These are phyloP conservation scores for Ailurus styani DNA, from an alignment of 2,113 vertebrate genomes.

Conservation along the genomic window DNA sequence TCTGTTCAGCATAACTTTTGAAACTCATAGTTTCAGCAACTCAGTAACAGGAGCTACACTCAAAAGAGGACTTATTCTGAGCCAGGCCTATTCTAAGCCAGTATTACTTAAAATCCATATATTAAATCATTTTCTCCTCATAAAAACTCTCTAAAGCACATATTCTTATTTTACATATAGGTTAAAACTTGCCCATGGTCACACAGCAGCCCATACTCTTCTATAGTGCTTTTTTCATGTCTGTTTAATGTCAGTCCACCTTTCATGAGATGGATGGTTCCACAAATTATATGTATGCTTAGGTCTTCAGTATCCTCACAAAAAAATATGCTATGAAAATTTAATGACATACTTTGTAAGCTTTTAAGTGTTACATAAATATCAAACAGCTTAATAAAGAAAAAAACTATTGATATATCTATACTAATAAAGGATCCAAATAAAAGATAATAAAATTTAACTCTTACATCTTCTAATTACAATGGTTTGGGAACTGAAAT, in stretches of 20 bases:
- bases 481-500: not conserved
- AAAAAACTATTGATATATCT: not conserved
- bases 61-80: not conserved
- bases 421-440: not conserved
- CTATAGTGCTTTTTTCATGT: not conserved
- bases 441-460: constrained; percentile 22
- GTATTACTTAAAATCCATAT: not conserved
- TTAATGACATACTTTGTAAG: not conserved
- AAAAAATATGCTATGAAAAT: not conserved
- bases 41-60: not conserved
- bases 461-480: not conserved
- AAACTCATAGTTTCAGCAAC: not conserved
- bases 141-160: not conserved
- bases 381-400: not conserved
- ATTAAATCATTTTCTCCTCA: not conserved
- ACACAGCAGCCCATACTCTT: not conserved
- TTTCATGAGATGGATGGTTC: not conserved
- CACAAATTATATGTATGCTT: not conserved
- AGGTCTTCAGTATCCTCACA: not conserved
- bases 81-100: not conserved
- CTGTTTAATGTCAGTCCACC: not conserved
- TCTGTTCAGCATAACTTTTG: not conserved
- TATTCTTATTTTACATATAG: constrained; percentile 58
- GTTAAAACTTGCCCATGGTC: not conserved
- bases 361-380: not conserved